Evolutionary conservation across 2,888 invertebrate species (phyloP).

Genomic region (Molanna angustata): DNA sequence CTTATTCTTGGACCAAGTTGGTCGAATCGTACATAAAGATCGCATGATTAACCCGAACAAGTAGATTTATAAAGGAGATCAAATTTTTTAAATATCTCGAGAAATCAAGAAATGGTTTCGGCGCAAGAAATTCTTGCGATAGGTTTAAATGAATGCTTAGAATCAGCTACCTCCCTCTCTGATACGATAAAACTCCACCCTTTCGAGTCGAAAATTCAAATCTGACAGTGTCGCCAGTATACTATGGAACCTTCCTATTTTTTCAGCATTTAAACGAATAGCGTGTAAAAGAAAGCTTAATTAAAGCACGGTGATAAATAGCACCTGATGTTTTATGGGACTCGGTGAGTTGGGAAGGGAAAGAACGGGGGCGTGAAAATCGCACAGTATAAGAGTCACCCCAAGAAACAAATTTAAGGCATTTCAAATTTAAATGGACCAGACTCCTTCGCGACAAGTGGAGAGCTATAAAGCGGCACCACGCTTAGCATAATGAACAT

Average conservation of each 20-base stretch:
- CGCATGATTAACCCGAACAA: too few relatives aligned
- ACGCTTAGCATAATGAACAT: not conserved
- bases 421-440: constrained; percentile 12
- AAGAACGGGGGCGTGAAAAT: not conserved
- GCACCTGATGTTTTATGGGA: constrained; percentile 32
- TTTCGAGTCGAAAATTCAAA: too few relatives aligned
- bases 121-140: too few relatives aligned
- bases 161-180: too few relatives aligned
- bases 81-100: too few relatives aligned
- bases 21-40: too few relatives aligned
- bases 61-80: too few relatives aligned
- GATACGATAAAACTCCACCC: too few relatives aligned
- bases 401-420: constrained; percentile 15
- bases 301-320: constrained; percentile 32
- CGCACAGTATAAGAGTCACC: constrained; percentile 1
- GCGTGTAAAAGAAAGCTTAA: constrained; percentile 32
- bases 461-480: not conserved
- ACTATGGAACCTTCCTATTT: constrained; percentile 16
- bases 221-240: constrained; percentile 7
- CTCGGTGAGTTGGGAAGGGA: not conserved
- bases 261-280: constrained; percentile 28
- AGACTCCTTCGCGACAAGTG: not conserved
- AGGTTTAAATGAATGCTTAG: too few relatives aligned
- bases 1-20: too few relatives aligned
- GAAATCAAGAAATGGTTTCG: too few relatives aligned